These are phyloP conservation scores for Hydraecia micacea DNA, from an alignment of 2,888 invertebrate genomes.

Conservation along the genomic window DNA sequence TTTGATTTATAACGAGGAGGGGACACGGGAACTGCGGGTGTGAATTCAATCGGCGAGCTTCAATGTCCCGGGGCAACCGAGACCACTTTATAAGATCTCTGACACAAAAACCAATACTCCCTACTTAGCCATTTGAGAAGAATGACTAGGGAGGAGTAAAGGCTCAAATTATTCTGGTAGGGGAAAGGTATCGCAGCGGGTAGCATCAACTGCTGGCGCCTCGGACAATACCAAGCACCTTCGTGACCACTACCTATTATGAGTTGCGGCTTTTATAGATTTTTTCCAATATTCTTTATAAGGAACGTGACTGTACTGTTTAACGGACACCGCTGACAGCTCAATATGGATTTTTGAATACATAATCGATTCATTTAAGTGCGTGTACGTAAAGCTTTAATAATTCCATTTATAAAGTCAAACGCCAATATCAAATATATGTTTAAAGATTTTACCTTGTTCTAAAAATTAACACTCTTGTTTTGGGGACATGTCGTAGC, in stretches of 20 bases:
- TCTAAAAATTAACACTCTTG: conserved; percentile 45
- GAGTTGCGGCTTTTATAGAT: conserved; percentile 82
- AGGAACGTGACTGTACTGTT: conserved; percentile 83
- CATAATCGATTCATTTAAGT: conserved; percentile 77
- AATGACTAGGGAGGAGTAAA: conserved; percentile 55
- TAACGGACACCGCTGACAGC: conserved; percentile 80
- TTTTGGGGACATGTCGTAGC: conserved; percentile 47
- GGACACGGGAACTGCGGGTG: conserved; percentile 84
- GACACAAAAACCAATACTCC: conserved; percentile 62
- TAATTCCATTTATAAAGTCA: conserved; percentile 63
- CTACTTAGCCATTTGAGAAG: conserved; percentile 51
- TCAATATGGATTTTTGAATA: conserved; percentile 82
- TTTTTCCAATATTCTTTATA: conserved; percentile 82
- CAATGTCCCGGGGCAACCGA: conserved; percentile 76
- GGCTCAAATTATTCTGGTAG: conserved; percentile 77
- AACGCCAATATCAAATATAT: conserved; percentile 26
- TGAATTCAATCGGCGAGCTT: conserved; percentile 85
- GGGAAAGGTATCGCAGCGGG: conserved; percentile 84
- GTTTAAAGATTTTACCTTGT: conserved; percentile 46
- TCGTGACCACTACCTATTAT: conserved; percentile 88
- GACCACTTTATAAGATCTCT: conserved; percentile 74
- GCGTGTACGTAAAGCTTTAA: conserved; percentile 68
- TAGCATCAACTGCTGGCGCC: conserved; percentile 84
- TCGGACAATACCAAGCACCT: conserved; percentile 80
- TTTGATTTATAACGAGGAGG: conserved; percentile 89